phyloP scores from a whole-genome alignment of 2,113 vertebrate genomes.

The Oncorhynchus clarkii region DNA sequence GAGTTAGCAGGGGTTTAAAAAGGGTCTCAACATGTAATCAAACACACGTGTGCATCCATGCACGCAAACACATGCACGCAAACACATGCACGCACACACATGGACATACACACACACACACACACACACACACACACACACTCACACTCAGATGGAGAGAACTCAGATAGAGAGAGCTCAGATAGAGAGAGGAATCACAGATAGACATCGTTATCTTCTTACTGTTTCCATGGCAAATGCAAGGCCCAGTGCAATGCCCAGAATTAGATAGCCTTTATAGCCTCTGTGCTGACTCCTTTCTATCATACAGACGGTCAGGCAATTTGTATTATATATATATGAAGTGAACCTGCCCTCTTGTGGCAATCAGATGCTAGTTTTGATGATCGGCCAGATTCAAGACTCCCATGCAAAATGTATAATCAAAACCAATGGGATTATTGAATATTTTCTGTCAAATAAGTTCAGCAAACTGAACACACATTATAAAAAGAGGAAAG shows the following conservation, averaged over 20 bases:
- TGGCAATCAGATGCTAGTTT: constrained; percentile 15
- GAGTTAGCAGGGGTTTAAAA: not conserved
- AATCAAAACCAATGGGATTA: not conserved
- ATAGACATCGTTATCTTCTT: not conserved
- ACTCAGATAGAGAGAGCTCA: too few species aligned
- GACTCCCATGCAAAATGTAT: not conserved
- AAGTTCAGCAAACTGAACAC: not conserved
- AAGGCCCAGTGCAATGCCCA: not conserved
- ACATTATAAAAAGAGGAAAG: not conserved
- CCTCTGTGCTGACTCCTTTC: not conserved
- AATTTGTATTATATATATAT: not conserved
- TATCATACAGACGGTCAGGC: too few species aligned
- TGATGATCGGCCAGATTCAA: not conserved
- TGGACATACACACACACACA: too few species aligned
- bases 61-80: too few species aligned
- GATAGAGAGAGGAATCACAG: not conserved
- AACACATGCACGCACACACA: too few species aligned
- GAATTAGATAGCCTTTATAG: not conserved
- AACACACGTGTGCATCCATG: too few species aligned
- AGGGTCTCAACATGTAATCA: too few species aligned
- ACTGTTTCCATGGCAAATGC: not conserved
- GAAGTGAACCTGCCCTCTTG: constrained; percentile 35
- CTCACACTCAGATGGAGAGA: too few species aligned
- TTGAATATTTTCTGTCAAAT: not conserved
- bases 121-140: too few species aligned